Percentiles rank a stretch among this genome's conserved stretches.
phyloP scores from a whole-genome alignment of 2,113 vertebrate genomes.

The Tachysurus fulvidraco region DNA sequence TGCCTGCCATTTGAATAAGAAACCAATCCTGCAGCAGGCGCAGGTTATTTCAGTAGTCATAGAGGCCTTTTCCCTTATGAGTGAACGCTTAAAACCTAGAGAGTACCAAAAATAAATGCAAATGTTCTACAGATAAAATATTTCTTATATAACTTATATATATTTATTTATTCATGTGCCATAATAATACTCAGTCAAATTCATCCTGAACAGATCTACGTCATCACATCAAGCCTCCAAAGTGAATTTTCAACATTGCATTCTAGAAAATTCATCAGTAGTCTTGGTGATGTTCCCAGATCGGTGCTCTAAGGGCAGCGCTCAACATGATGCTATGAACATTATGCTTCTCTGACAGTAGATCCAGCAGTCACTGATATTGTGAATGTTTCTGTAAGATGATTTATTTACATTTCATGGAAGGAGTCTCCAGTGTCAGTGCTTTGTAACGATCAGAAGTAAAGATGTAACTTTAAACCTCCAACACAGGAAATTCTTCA shows the following conservation, averaged over 20 bases:
- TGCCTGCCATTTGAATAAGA: background rate
- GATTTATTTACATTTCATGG: no score
- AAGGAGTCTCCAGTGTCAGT: no score
- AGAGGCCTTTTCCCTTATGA: background rate
- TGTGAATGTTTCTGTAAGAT: no score
- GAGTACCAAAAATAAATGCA: background rate
- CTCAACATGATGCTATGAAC: background rate
- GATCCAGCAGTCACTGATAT: no score
- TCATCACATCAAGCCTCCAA: background rate
- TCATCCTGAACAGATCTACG: background rate
- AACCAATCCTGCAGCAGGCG: background rate
- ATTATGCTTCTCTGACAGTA: background rate
- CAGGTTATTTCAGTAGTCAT: background rate
- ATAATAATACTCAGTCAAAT: background rate
- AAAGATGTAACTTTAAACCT: no score
- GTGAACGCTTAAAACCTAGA: background rate
- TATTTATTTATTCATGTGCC: background rate
- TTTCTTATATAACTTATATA: background rate
- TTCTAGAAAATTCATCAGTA: background rate
- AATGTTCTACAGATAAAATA: background rate
- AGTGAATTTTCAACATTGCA: background rate
- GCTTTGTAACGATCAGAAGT: no score
- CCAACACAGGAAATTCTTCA: no score
- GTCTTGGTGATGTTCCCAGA: background rate
- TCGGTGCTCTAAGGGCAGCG: background rate